Evolutionary conservation across 2,113 vertebrate species (phyloP).

Genomic region (Anguilla rostrata): DNA sequence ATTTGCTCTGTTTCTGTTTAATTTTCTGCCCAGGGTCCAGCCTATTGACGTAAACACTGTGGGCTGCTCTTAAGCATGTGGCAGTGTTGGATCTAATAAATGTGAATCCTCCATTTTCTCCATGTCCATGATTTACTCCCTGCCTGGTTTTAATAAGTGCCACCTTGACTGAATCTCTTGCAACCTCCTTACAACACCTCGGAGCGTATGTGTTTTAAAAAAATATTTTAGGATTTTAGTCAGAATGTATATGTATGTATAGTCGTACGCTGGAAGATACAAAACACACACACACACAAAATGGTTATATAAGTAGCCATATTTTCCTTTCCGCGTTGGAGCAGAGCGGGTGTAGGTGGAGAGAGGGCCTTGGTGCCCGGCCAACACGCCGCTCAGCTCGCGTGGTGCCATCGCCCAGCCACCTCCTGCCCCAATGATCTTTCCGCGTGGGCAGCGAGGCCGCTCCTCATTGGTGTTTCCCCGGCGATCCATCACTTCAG

Average conservation of each 20-base stretch:
- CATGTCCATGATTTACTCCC: not conserved
- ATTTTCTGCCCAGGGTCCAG: slow-evolving; percentile 19
- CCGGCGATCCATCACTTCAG: slow-evolving; percentile 65
- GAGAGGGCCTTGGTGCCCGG: slow-evolving; percentile 22
- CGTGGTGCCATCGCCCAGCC: slow-evolving; percentile 55
- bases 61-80: slow-evolving; percentile 16
- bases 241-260: too few relatives aligned
- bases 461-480: slow-evolving; percentile 53
- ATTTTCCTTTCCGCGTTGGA: not conserved
- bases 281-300: not conserved
- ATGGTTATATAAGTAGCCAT: not conserved
- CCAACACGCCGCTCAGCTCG: slow-evolving; percentile 63
- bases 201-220: not conserved
- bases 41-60: slow-evolving; percentile 20
- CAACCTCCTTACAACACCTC: not conserved
- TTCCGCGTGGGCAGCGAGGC: slow-evolving; percentile 64
- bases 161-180: slow-evolving; percentile 3
- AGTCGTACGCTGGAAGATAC: too few relatives aligned
- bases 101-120: slow-evolving; percentile 13
- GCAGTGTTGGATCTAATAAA: slow-evolving; percentile 7
- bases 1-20: slow-evolving; percentile 42
- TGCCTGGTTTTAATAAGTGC: not conserved
- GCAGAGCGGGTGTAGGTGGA: not conserved
- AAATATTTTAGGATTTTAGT: not conserved
- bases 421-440: slow-evolving; percentile 64